These are phyloP conservation scores for Cantharis flavilabris DNA, from an alignment of 2,888 invertebrate species.

Conservation along the genomic window DNA sequence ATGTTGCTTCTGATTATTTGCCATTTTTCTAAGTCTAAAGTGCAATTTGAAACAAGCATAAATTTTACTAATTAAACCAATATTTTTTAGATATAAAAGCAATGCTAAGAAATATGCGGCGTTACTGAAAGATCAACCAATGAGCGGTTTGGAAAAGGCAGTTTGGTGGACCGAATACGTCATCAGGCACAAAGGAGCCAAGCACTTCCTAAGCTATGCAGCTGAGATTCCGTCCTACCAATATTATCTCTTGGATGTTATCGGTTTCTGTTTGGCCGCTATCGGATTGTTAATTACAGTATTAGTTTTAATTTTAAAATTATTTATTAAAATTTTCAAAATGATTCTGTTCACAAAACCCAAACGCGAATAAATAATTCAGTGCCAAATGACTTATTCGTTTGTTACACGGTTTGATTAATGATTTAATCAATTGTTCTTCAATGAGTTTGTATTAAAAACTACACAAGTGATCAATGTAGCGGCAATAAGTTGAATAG, in stretches of 20 bases:
- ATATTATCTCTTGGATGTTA: slow-evolving; percentile 1
- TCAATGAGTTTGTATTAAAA: too few relatives aligned
- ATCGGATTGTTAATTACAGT: neutral
- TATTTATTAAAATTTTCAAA: neutral
- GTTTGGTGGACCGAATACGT: slow-evolving; percentile 14
- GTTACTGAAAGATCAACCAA: neutral
- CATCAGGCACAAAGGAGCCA: slow-evolving; percentile 1
- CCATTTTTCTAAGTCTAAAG: too few relatives aligned
- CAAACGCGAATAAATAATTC: neutral
- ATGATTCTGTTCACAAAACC: neutral
- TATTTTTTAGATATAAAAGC: neutral
- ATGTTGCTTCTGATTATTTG: too few relatives aligned
- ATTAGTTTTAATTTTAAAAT: neutral
- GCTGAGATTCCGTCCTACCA: neutral
- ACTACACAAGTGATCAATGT: too few relatives aligned
- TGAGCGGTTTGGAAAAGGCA: slow-evolving; percentile 5
- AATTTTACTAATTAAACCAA: neutral
- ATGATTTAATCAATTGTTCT: too few relatives aligned
- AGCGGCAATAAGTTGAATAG: too few relatives aligned
- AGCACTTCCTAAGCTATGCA: neutral
- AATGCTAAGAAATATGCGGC: neutral
- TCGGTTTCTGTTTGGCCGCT: neutral
- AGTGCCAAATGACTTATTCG: too few relatives aligned
- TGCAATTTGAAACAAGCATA: too few relatives aligned
- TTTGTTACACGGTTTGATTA: too few relatives aligned